Conservation (phyloP, 2,888 invertebrate species). For the Branchipolynoe longqiensis region DNA sequence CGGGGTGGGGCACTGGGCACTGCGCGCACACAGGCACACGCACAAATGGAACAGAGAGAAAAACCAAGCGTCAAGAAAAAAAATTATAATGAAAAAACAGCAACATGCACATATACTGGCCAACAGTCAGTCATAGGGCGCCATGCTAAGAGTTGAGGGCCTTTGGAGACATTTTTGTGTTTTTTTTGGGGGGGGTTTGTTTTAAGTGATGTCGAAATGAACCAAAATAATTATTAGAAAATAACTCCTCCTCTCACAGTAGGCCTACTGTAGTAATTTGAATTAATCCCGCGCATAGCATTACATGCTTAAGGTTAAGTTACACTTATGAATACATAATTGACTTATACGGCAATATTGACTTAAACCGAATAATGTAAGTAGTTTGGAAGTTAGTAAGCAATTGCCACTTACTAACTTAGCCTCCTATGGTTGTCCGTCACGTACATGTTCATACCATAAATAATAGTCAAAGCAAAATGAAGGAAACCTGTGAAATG, state of each 20-base stretch:
- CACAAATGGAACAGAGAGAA: conserved; percentile 55
- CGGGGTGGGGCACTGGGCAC: conserved; percentile 98
- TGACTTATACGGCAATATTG: no score
- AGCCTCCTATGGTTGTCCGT: conserved; percentile 30
- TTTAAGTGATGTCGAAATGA: no score
- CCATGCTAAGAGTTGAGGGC: conserved; percentile 29
- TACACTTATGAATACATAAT: no score
- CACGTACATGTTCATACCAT: conserved; percentile 44
- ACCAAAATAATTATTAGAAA: no score
- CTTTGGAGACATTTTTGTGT: not conserved
- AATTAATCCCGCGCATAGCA: no score
- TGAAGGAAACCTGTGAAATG: conserved; percentile 45
- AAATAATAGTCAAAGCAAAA: conserved; percentile 48
- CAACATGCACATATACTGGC: conserved; percentile 49
- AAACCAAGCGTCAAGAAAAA: conserved; percentile 58
- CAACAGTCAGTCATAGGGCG: conserved; percentile 30
- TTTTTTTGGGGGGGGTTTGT: not conserved
- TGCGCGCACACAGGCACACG: conserved; percentile 79
- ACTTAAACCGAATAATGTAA: not conserved
- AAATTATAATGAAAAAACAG: conserved; percentile 44
- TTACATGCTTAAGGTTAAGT: no score
- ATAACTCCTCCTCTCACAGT: no score
- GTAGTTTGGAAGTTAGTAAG: not conserved
- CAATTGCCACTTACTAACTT: no score
- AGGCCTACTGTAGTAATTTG: no score